phyloP scores from a whole-genome alignment of 1,140 invertebrate species.

The Procambarus clarkii region DNA sequence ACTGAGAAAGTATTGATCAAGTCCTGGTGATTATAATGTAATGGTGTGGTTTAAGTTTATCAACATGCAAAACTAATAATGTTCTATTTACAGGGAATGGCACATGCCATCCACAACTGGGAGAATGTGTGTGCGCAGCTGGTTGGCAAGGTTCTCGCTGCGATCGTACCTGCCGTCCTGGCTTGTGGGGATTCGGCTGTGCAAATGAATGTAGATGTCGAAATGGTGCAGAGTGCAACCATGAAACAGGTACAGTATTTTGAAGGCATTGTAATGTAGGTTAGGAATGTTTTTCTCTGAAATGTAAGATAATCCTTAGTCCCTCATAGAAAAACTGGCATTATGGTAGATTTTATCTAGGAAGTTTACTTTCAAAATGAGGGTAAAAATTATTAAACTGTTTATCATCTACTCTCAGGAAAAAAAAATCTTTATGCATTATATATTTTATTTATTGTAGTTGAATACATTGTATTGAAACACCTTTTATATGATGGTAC shows the following conservation, averaged over 20 bases:
- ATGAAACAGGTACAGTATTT: conserved; percentile 82
- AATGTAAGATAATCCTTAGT: not conserved
- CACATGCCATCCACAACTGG: conserved; percentile 92
- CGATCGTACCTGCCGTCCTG: conserved; percentile 87
- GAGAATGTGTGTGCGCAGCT: conserved; percentile 88
- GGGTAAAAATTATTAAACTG: too few relatives aligned
- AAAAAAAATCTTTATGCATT: too few relatives aligned
- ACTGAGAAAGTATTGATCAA: too few relatives aligned
- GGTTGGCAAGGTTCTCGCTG: conserved; percentile 90
- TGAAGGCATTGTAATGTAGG: not conserved
- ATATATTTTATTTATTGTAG: too few relatives aligned
- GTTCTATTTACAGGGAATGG: conserved; percentile 78
- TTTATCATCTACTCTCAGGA: too few relatives aligned
- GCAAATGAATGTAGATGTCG: conserved; percentile 88
- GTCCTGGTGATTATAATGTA: too few relatives aligned
- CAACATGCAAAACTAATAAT: not conserved
- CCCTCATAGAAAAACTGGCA: too few relatives aligned
- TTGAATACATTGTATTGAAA: too few relatives aligned
- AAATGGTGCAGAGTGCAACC: conserved; percentile 92
- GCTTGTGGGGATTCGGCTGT: conserved; percentile 86
- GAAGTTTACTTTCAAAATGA: too few relatives aligned
- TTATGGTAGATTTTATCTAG: too few relatives aligned
- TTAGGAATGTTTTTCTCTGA: not conserved
- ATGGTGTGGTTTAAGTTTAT: not conserved
- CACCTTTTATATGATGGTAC: too few relatives aligned